Base-by-base conservation (phyloP, 1,140 invertebrate genomes). In the Copidosoma floridanum region DNA sequence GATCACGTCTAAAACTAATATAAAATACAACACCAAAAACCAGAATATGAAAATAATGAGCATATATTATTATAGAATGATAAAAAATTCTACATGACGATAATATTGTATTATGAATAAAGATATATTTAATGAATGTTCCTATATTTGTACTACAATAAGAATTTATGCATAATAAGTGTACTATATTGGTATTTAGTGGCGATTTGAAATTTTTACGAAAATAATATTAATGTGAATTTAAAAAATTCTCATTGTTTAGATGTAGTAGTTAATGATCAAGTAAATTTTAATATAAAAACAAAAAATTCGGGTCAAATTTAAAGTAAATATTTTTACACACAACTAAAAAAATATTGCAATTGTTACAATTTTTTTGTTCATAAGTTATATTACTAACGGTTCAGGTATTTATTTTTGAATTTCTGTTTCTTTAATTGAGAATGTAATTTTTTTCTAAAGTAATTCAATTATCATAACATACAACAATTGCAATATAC, bases 81-180 rank as follows among this genome's bases (percentile, higher is more conserved):
- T 23, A 65, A 44, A 27, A 59, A 53, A 57, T 58, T 37, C 21
- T 43, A 55, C 71, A 73, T 67, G 63, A 74, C 62, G 68, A 73
- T 72, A 67, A 74, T 61, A 71, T 55, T 57, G 57, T 64, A 71
- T 67, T 66, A 72, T 68, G 72, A 61, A 74, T 72, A 65, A 72
- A 76, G 66, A 77, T 78, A 78, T 80, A 80, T 80, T 79, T 79
- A 79, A 79, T 80, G 72, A 78, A 80, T 80, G 78, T 80, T 80
- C 76, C 77, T 80, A 80, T 80, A 79, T 79, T 80, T 80, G 73
- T 80, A 79, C 72, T 72, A 67, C 76, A 23, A 51, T 56, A 57
- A 47, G 35, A 62, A 38, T 56, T 71, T 71, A 72, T 71, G 72
- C 57, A 62, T 73, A 72, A 68, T 75, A 74, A 74, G 69, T 77